phyloP scores from a whole-genome alignment of 2,113 vertebrate genomes.

The Rhabdornis inornatus region DNA sequence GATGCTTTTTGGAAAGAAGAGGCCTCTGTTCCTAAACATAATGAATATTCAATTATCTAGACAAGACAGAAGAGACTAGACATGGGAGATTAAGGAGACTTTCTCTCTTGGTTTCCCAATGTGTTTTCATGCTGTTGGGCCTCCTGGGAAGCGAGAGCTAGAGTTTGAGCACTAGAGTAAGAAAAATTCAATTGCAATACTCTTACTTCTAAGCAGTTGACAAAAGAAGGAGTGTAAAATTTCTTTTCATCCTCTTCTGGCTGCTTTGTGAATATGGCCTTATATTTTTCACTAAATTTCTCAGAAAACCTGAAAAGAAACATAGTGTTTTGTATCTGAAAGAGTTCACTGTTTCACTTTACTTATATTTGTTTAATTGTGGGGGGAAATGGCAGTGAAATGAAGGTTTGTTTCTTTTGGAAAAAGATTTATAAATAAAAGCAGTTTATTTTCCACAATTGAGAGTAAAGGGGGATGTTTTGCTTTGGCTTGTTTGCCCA shows the following conservation, averaged over 20 bases:
- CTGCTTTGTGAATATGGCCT: neutral
- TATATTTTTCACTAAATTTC: neutral
- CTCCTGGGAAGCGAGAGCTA: neutral
- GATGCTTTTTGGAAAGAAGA: neutral
- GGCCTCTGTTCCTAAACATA: neutral
- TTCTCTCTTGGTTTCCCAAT: neutral
- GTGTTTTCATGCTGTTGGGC: neutral
- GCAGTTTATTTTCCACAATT: neutral
- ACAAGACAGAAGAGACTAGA: neutral
- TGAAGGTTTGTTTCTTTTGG: neutral
- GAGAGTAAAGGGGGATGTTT: neutral
- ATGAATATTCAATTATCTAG: neutral
- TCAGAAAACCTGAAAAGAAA: neutral
- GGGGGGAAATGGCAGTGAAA: neutral
- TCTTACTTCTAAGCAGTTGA: neutral
- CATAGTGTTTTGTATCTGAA: neutral
- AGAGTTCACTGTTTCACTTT: neutral
- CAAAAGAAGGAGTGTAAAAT: neutral
- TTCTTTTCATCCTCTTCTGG: neutral
- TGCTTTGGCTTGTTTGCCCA: neutral
- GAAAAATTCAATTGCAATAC: neutral
- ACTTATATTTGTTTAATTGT: neutral
- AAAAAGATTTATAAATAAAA: neutral
- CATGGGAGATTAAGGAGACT: neutral
- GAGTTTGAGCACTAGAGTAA: neutral